phyloP scores from a whole-genome alignment of 2,113 vertebrate species.

The Megaceryle torquata region DNA sequence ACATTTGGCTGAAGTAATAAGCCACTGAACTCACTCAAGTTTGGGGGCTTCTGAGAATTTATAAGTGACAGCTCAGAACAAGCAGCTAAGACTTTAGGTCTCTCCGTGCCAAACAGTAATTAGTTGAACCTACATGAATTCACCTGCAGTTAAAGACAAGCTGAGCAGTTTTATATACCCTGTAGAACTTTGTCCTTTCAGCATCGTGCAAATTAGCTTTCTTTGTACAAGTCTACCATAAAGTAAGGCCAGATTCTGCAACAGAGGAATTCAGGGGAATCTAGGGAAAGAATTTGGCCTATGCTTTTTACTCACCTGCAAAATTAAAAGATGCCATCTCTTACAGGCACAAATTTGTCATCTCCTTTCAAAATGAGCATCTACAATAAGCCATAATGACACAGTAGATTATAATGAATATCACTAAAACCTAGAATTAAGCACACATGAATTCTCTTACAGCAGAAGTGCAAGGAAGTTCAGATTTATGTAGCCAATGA shows the following conservation, averaged over 20 bases:
- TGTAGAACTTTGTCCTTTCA: conserved; percentile 1
- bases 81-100: neutral
- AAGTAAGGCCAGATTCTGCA: neutral
- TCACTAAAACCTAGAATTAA: neutral
- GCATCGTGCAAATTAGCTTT: conserved; percentile 25
- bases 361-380: neutral
- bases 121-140: conserved; percentile 8
- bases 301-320: neutral
- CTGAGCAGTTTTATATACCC: neutral
- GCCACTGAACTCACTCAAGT: neutral
- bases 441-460: neutral
- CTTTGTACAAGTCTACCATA: neutral
- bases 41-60: neutral
- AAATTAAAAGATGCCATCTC: conserved; percentile 33
- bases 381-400: neutral
- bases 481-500: neutral
- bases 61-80: neutral
- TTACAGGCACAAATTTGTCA: neutral
- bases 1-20: neutral
- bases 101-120: conserved; percentile 36
- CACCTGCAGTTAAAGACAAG: neutral
- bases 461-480: neutral
- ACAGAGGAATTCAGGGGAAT: conserved; percentile 6
- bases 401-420: neutral
- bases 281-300: neutral